phyloP scores from a whole-genome alignment of 1,140 invertebrate genomes.

The Eupristina koningsbergeri region DNA sequence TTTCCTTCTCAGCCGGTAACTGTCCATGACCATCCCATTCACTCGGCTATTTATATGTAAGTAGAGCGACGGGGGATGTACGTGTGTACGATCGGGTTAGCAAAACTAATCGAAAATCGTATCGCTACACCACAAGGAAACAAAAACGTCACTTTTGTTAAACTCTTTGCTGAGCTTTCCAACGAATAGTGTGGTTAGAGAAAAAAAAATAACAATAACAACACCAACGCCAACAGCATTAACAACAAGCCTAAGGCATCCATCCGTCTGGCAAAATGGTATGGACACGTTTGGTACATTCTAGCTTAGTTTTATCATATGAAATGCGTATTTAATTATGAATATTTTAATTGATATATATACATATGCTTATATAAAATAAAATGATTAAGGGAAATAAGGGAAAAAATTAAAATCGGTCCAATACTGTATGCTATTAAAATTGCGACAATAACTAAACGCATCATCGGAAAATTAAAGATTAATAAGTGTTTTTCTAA shows the following conservation, averaged over 20 bases:
- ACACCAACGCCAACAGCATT: not conserved
- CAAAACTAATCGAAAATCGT: conserved; percentile 13
- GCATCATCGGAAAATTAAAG: not conserved
- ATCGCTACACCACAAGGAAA: conserved; percentile 20
- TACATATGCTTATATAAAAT: too few species aligned
- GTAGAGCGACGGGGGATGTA: not conserved
- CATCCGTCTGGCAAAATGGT: conserved; percentile 27
- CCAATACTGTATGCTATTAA: not conserved
- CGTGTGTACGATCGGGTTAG: not conserved
- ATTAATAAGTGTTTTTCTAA: not conserved
- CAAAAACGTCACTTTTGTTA: conserved; percentile 33
- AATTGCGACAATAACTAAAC: not conserved
- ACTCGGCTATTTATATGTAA: not conserved
- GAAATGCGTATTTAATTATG: not conserved
- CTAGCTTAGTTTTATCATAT: not conserved
- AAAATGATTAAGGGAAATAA: not conserved
- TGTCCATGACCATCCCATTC: not conserved
- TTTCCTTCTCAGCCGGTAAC: too few species aligned
- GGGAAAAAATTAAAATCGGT: not conserved
- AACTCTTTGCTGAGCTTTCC: not conserved
- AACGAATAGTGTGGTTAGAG: not conserved
- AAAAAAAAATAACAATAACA: not conserved
- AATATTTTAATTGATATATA: conserved; percentile 17
- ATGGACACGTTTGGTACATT: not conserved
- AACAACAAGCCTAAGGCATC: not conserved